Evolutionary conservation across 2,888 invertebrate genomes (phyloP).

Genomic region (Lochmaea crataegi): DNA sequence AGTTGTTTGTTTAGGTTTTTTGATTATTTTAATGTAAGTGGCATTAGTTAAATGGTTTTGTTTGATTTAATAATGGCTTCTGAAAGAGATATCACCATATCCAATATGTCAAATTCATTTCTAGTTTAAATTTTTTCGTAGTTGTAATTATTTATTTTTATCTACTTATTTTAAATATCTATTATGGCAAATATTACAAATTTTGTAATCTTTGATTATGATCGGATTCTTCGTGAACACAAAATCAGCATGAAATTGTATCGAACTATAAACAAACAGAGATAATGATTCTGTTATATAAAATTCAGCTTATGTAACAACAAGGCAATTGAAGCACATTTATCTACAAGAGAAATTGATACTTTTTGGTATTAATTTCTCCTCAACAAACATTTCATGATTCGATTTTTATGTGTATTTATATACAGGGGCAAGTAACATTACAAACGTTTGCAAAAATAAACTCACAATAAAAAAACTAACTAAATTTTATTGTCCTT

Average conservation of each 20-base stretch:
- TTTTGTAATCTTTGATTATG: too few relatives aligned
- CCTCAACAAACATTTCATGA: neutral
- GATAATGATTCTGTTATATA: neutral
- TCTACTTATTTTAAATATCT: neutral
- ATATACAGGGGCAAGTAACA: neutral
- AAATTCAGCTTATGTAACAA: neutral
- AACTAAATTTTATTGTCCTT: too few relatives aligned
- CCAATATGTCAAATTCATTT: too few relatives aligned
- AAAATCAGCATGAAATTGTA: neutral
- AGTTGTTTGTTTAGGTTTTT: too few relatives aligned
- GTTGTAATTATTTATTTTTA: neutral
- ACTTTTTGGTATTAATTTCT: conserved; percentile 2
- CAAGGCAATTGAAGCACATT: neutral
- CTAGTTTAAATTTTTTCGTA: too few relatives aligned
- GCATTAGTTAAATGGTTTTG: too few relatives aligned
- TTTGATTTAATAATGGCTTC: too few relatives aligned
- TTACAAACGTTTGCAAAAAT: neutral
- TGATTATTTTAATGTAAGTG: too few relatives aligned
- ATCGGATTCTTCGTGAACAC: neutral
- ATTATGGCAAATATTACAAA: too few relatives aligned
- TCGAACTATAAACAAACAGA: neutral
- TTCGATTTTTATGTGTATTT: neutral
- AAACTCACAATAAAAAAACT: too few relatives aligned
- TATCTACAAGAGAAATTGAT: neutral
- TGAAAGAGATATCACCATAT: too few relatives aligned